Evolutionary conservation across 2,113 vertebrate species (phyloP), one percentile per base, ranked within the genome.

Genomic region (Vulpes vulpes): DNA sequence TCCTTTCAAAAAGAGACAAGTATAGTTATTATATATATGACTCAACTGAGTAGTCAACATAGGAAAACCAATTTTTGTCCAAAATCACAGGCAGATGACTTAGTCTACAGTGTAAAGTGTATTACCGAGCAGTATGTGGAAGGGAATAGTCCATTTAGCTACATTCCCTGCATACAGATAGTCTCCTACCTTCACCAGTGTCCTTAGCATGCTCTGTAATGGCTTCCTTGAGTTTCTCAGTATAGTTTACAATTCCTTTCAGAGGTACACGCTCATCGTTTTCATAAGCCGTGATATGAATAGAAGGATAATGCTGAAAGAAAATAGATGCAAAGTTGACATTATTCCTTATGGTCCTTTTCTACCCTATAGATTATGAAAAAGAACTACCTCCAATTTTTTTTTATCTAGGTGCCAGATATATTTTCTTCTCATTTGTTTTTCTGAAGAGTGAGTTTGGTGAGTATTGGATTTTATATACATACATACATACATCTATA

Each of bases 231-330:
- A 99, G 98, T 90, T 98, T 99, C 94, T 99, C 97, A 1, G 98
- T 97, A 32, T 99, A 99, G 85, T 69, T 98, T n/a, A 99, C 23
- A 55, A 99, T 98, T 71, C 99, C 99, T 35, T 96, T 91, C 86
- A 99, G 91, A 73, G 99, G 99, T 67, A 99, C 84, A 85, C 99
- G 99, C 69, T 98, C 98, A 81, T 99, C 99, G 0, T 98, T 98
- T 59, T 99, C 99, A 97, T 99, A 99, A 0, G 99, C 99, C 4
- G 99, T 99, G 98, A 99, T 99, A 96, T 99, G 98, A 98, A 99
- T 93, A 0, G 99, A 99, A 78, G 99, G 99, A 82, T 99, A 99
- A 93, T 88, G 79, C 99, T 99, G 92, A 60, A 83, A 96, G 82
- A 97, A 80, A 89, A 86, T 0, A 91, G 30, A 91, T 3, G 30